These are phyloP conservation scores for Trachops cirrhosus DNA, from an alignment of 2,797 vertebrate genomes.

Conservation along the genomic window DNA sequence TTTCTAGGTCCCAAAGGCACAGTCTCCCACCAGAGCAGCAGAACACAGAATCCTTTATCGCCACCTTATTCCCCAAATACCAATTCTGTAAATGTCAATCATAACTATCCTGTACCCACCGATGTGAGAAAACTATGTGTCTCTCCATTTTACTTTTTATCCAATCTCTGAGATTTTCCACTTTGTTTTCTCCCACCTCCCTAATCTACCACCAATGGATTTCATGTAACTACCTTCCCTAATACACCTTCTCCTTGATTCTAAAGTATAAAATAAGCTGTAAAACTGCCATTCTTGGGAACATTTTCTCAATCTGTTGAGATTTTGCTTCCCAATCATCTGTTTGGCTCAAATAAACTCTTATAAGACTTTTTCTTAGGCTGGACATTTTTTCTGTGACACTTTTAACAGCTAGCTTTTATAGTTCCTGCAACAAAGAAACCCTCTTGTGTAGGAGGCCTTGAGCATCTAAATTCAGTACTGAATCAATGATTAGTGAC, in stretches of 20 bases:
- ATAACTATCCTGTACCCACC: not conserved
- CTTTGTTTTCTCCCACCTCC: not conserved
- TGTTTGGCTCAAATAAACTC: not conserved
- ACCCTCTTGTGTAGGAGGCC: not conserved
- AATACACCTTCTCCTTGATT: not conserved
- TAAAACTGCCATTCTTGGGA: not conserved
- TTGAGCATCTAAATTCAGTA: not conserved
- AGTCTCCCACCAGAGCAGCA: not conserved
- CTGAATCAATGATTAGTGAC: not conserved
- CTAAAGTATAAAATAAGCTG: not conserved
- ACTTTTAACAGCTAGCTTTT: not conserved
- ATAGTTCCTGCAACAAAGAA: slow-evolving; percentile 15
- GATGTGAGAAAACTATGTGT: not conserved
- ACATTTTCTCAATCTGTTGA: not conserved
- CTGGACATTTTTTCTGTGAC: not conserved
- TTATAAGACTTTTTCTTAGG: not conserved
- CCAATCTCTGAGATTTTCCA: not conserved
- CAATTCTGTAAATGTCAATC: not conserved
- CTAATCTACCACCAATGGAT: not conserved
- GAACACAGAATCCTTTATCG: not conserved
- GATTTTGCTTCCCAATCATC: not conserved
- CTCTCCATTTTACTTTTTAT: not conserved
- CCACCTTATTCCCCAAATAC: not conserved
- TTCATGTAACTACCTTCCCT: not conserved
- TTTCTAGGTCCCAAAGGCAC: not conserved